Conservation (phyloP, 2,888 invertebrate species). For the Hydrotaea diabolus region DNA sequence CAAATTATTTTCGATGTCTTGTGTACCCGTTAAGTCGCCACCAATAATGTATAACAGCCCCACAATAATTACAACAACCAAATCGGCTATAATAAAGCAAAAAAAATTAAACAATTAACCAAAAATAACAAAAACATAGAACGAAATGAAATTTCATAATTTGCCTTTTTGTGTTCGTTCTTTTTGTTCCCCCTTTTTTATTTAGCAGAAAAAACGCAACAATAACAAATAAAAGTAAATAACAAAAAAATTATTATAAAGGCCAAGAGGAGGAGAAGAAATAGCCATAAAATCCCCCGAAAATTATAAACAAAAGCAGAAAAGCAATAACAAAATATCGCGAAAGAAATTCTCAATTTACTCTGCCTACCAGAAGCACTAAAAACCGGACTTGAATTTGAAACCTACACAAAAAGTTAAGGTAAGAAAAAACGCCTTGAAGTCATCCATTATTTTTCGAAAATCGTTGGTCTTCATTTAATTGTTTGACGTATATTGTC, state of each 20-base stretch:
- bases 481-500: slow-evolving; percentile 18
- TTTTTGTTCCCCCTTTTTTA: slow-evolving; percentile 3
- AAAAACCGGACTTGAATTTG: neutral
- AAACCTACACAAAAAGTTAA: neutral
- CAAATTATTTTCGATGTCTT: slow-evolving; percentile 14
- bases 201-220: slow-evolving; percentile 1
- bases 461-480: neutral
- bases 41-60: slow-evolving; percentile 27
- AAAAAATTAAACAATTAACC: neutral
- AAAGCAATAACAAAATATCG: neutral
- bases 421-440: no score
- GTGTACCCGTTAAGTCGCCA: slow-evolving; percentile 35
- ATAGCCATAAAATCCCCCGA: neutral
- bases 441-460: no score
- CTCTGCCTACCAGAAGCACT: neutral
- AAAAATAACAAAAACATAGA: neutral
- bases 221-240: slow-evolving; percentile 11
- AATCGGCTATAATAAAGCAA: neutral
- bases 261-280: slow-evolving; percentile 21
- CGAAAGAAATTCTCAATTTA: neutral
- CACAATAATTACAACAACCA: slow-evolving; percentile 14
- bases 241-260: neutral
- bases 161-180: slow-evolving; percentile 1
- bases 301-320: neutral
- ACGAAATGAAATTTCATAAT: slow-evolving; percentile 53